Conservation (phyloP, 2,888 invertebrate species). For the Folsomia candida region DNA sequence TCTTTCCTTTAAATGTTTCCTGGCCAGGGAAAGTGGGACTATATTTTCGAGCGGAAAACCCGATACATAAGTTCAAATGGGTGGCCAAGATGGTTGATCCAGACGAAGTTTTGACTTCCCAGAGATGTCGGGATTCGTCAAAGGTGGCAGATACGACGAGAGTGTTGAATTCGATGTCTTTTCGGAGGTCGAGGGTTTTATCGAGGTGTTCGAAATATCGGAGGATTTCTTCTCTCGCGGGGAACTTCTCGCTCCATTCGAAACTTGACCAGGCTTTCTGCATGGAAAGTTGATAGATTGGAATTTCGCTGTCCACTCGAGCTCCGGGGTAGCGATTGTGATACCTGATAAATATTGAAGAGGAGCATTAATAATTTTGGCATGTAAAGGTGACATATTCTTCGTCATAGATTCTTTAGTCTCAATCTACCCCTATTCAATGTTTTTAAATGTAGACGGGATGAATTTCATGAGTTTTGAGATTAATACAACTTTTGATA, state of each 20-base stretch:
- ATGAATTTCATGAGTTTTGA: too few relatives aligned
- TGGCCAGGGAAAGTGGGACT: slow-evolving; percentile 11
- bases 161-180: slow-evolving; percentile 18
- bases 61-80: slow-evolving; percentile 11
- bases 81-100: background rate
- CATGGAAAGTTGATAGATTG: background rate
- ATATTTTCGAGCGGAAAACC: slow-evolving; percentile 2
- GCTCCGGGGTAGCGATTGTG: slow-evolving; percentile 21
- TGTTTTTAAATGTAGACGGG: too few relatives aligned
- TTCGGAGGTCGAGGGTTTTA: slow-evolving; percentile 8
- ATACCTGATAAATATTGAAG: too few relatives aligned
- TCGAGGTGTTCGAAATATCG: slow-evolving; percentile 17
- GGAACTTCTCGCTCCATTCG: slow-evolving; percentile 12
- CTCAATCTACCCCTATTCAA: too few relatives aligned
- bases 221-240: background rate
- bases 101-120: background rate
- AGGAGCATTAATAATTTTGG: too few relatives aligned
- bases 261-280: background rate
- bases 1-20: slow-evolving; percentile 7
- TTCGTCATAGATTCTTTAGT: too few relatives aligned
- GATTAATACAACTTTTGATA: too few relatives aligned
- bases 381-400: too few relatives aligned
- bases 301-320: slow-evolving; percentile 11
- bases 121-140: background rate
- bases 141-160: slow-evolving; percentile 7